A percentile compares a stretch with the other conserved stretches of the same genome.
These are phyloP conservation scores for Butorides virescens DNA, from an alignment of 2,113 vertebrate genomes.

Conservation along the genomic window DNA sequence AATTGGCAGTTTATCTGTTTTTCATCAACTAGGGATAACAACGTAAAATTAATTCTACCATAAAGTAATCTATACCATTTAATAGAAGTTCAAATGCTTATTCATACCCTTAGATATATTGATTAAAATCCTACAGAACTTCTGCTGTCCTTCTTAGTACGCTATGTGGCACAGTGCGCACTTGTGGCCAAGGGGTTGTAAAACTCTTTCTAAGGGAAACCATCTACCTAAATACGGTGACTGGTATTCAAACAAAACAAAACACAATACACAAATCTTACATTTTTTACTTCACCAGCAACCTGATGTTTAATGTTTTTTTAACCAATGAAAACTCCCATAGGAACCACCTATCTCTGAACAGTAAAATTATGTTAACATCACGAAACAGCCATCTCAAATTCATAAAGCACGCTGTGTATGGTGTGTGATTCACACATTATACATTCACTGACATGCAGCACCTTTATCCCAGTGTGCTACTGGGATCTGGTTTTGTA, in stretches of 20 bases:
- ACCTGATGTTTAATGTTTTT: not conserved
- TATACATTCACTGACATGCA: not conserved
- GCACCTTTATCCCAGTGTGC: fast-evolving
- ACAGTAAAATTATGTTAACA: not conserved
- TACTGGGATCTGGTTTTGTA: not conserved
- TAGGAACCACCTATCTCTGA: not conserved
- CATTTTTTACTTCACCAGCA: not conserved
- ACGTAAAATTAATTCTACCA: not conserved
- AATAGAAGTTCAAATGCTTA: not conserved
- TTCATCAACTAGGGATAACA: not conserved
- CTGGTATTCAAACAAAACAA: not conserved
- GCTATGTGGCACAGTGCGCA: not conserved
- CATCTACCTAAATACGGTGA: not conserved
- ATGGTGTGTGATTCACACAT: not conserved
- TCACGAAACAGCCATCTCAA: not conserved
- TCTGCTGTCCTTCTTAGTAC: not conserved
- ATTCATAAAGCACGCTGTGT: not conserved
- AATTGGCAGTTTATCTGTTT: not conserved
- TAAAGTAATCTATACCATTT: not conserved
- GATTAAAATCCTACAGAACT: not conserved
- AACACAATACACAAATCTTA: not conserved
- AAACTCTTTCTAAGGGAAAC: not conserved
- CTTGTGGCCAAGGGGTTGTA: not conserved
- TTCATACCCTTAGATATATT: not conserved
- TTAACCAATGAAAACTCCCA: not conserved